Evolutionary conservation across 2,888 invertebrate species (phyloP), one percentile per base, ranked within the genome.

Genomic region (Brenthis daphne): DNA sequence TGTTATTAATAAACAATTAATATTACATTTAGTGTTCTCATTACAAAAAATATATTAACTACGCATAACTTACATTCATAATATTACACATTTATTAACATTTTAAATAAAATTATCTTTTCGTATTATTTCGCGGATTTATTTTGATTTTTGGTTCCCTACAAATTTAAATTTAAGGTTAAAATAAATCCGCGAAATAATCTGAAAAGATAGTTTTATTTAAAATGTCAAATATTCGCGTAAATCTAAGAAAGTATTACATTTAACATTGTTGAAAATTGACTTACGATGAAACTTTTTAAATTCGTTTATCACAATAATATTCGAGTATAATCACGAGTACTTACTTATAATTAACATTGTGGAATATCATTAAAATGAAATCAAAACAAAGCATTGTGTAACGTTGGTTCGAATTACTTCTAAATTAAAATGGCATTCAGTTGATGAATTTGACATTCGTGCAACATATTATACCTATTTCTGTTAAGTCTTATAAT

Each of bases 1-100:
- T 54, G 63, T 53, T 54, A 63, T 54, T 63, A 63, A 63, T 63
- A 63, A 63, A 63, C 51, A 14, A 54, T 63, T 63, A 53, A 63
- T 43, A 54, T 43, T 43, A 54, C 20, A 63, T 63, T 54, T 63
- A 2, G 37, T 54, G 14, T 63, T 24, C 16, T 63, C 37, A 43
- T 50, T 48, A 48, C n/a, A n/a, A 37, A 37, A 14, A 4, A 20
- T 13, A 51, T 14, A 37, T 37, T 20, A 37, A 53, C 37, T 50
- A 53, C 48, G 53, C 37, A 43, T 63, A 13, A 13, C 37, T 3
- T 53, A 53, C 14, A 50, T 53, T 6, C n/a, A 51, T 5, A n/a
- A 16, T n/a, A 6, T n/a, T 51, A 51, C 16, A n/a, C 51, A 51
- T 37, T 33, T 33, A 3, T 33, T 20, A 20, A 20, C 1, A 20